Conservation (phyloP, 2,888 invertebrate species). For the Hofmannophila pseudospretella region DNA sequence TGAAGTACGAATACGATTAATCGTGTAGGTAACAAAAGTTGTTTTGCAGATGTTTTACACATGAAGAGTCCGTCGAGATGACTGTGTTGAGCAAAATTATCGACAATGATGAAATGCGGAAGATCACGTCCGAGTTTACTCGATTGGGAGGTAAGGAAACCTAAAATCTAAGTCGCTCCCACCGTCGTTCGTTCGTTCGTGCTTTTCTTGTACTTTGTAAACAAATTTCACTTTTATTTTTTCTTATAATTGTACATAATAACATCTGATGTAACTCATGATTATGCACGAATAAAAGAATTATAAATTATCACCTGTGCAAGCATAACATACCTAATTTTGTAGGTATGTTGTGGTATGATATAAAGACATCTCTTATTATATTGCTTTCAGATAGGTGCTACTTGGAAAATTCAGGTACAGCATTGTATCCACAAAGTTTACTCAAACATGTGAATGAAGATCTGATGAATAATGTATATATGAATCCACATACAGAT, state of each 20-base stretch:
- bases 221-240: no score
- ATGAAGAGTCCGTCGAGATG: slow-evolving; percentile 35
- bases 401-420: slow-evolving; percentile 94
- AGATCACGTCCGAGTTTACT: slow-evolving; percentile 58
- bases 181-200: no score
- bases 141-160: slow-evolving; percentile 60
- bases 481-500: slow-evolving; percentile 95
- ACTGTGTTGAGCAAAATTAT: slow-evolving; percentile 57
- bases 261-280: no score
- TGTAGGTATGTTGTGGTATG: no score
- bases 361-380: no score
- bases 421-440: slow-evolving; percentile 87
- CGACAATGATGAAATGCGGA: slow-evolving; percentile 51
- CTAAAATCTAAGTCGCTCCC: no score
- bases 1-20: background rate
- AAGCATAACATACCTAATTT: no score
- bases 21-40: slow-evolving; percentile 16
- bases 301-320: no score
- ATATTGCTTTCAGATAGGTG: slow-evolving; percentile 76
- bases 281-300: no score
- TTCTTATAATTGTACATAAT: no score
- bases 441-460: slow-evolving; percentile 82
- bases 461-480: slow-evolving; percentile 84
- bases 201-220: no score
- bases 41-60: slow-evolving; percentile 1